These are phyloP conservation scores for Conopomorpha cramerella DNA, from an alignment of 1,140 invertebrate genomes.

Conservation along the genomic window DNA sequence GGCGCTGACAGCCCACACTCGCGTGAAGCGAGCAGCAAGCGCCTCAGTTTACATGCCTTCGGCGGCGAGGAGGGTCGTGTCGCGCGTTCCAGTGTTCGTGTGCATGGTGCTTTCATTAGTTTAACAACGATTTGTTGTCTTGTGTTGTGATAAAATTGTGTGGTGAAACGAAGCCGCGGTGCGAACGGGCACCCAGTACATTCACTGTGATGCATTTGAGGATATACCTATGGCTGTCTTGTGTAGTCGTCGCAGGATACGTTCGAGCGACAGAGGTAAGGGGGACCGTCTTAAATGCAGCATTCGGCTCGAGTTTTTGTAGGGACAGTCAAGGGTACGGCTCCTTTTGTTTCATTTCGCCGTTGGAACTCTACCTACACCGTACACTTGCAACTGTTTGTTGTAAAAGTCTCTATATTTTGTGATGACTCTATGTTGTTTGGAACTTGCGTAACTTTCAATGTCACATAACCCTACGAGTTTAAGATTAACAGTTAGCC, in stretches of 20 bases:
- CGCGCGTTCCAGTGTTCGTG: conserved; percentile 32
- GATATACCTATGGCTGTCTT: conserved; percentile 60
- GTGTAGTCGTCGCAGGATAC: conserved; percentile 59
- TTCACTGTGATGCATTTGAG: conserved; percentile 59
- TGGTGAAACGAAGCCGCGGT: conserved; percentile 14
- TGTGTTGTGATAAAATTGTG: conserved; percentile 41
- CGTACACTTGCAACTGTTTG: no score
- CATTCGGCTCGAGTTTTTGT: conserved; percentile 44
- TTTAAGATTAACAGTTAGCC: no score
- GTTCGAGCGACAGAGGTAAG: conserved; percentile 61
- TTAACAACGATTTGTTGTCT: conserved; percentile 43
- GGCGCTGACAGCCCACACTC: conserved; percentile 26
- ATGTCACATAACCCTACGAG: no score
- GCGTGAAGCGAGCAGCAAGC: conserved; percentile 21
- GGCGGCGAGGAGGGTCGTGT: conserved; percentile 36
- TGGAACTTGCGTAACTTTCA: conserved; percentile 53
- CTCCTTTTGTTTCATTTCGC: background rate
- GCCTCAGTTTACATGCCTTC: conserved; percentile 38
- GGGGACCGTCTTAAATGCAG: conserved; percentile 48
- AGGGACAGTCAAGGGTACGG: conserved; percentile 8
- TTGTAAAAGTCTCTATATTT: no score
- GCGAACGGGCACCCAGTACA: conserved; percentile 24
- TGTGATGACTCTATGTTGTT: no score
- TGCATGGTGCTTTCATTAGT: conserved; percentile 49
- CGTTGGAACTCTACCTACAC: background rate